These are phyloP conservation scores for Echinometra lucunter DNA, from an alignment of 53 echinoderm and acorn worm species.

Conservation along the genomic window DNA sequence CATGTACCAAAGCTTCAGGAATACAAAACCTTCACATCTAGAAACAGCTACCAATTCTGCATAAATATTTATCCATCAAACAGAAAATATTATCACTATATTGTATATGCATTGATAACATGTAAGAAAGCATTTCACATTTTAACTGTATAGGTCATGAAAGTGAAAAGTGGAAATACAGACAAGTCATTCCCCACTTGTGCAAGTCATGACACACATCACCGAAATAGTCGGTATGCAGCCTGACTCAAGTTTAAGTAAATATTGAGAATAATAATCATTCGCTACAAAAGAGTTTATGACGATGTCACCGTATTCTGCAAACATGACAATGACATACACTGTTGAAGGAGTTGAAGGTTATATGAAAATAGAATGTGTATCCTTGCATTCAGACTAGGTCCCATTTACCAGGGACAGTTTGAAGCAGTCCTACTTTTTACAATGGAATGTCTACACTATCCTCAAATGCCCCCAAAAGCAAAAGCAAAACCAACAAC, in stretches of 20 bases:
- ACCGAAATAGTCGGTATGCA: neutral
- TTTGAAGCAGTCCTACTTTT: too few species aligned
- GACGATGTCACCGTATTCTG: neutral
- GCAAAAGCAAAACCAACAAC: too few species aligned
- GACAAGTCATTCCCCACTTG: neutral
- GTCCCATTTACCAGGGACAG: too few species aligned
- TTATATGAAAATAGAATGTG: neutral
- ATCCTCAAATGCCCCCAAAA: too few species aligned
- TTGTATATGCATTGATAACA: too few species aligned
- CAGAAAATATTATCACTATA: too few species aligned
- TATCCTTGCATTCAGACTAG: too few species aligned
- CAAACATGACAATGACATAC: neutral
- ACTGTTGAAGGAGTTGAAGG: neutral
- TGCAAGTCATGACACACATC: neutral
- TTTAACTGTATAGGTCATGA: neutral
- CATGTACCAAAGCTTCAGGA: neutral
- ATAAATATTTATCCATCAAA: too few species aligned
- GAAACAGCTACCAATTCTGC: too few species aligned
- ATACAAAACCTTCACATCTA: neutral
- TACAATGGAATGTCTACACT: too few species aligned
- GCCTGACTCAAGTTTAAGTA: neutral
- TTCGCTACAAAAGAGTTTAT: neutral
- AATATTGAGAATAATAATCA: neutral
- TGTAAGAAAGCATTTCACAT: too few species aligned
- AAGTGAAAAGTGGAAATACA: neutral